Conservation (phyloP, 1,140 invertebrate species). For the Pissodes strobi region DNA sequence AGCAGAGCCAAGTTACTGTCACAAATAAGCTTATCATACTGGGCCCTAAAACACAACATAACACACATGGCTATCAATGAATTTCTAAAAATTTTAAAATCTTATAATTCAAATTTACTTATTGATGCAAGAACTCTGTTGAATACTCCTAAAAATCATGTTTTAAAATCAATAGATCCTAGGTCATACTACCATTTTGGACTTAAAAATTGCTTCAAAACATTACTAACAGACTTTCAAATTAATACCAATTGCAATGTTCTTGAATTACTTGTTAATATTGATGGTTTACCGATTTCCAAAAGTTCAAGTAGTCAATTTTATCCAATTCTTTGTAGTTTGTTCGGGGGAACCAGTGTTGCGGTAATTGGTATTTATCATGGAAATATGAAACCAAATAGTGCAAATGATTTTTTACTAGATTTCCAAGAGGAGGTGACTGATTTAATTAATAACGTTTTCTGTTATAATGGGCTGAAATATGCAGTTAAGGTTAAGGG, state of each 20-base stretch:
- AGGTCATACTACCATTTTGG: slow-evolving; percentile 13
- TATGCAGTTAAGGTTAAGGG: neutral
- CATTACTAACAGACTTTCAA: no score
- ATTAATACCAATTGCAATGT: no score
- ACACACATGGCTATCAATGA: slow-evolving; percentile 5
- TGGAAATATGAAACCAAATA: neutral
- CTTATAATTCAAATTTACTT: neutral
- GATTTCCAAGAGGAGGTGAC: neutral
- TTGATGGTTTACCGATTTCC: slow-evolving; percentile 9
- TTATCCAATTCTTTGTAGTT: slow-evolving; percentile 6
- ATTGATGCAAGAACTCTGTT: no score
- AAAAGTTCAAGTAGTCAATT: slow-evolving; percentile 16
- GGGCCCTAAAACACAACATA: slow-evolving; percentile 7
- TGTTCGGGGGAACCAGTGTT: neutral
- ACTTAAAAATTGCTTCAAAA: no score
- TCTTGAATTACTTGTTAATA: slow-evolving; percentile 10
- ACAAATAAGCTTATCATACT: no score
- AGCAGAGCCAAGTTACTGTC: no score
- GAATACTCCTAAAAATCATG: no score
- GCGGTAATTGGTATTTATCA: neutral
- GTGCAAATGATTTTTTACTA: neutral
- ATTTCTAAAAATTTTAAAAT: slow-evolving; percentile 2
- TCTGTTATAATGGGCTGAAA: neutral
- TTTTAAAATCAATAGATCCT: no score
- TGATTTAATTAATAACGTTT: neutral